Evolutionary conservation across 2,113 vertebrate species (phyloP).

Genomic region (Bambusicola thoracicus): DNA sequence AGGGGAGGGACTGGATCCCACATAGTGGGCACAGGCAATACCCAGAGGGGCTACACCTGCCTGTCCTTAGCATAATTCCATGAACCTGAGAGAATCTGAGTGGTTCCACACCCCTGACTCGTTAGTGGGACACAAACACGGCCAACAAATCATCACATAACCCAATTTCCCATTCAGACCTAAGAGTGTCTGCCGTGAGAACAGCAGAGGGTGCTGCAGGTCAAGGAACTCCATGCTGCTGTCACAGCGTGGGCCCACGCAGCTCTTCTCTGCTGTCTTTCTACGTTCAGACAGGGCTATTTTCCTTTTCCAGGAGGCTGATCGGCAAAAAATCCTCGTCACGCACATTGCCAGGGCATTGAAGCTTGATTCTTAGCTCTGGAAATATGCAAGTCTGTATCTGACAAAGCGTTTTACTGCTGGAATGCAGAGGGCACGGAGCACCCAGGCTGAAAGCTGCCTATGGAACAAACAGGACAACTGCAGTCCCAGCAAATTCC

Average conservation of each 20-base stretch:
- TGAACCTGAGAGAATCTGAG: background rate
- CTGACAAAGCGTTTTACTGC: background rate
- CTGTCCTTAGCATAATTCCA: accelerated
- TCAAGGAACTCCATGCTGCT: background rate
- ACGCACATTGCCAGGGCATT: background rate
- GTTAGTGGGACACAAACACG: accelerated
- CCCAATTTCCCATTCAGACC: accelerated
- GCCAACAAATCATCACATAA: background rate
- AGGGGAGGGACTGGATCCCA: accelerated
- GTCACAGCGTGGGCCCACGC: accelerated
- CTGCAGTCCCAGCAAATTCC: background rate
- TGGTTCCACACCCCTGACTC: accelerated
- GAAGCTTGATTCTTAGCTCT: accelerated
- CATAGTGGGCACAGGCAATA: accelerated
- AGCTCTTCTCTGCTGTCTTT: accelerated
- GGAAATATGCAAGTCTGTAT: background rate
- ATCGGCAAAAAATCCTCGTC: background rate
- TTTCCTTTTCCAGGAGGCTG: too few relatives aligned
- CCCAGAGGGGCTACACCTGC: accelerated
- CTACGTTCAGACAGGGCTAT: accelerated
- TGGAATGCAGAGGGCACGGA: background rate
- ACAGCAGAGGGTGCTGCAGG: conserved; percentile 52
- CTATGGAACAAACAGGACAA: background rate
- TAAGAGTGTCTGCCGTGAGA: accelerated
- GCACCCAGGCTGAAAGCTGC: background rate